These are phyloP conservation scores for Copsychus sechellarum DNA, from an alignment of 2,113 vertebrate genomes.

Conservation along the genomic window DNA sequence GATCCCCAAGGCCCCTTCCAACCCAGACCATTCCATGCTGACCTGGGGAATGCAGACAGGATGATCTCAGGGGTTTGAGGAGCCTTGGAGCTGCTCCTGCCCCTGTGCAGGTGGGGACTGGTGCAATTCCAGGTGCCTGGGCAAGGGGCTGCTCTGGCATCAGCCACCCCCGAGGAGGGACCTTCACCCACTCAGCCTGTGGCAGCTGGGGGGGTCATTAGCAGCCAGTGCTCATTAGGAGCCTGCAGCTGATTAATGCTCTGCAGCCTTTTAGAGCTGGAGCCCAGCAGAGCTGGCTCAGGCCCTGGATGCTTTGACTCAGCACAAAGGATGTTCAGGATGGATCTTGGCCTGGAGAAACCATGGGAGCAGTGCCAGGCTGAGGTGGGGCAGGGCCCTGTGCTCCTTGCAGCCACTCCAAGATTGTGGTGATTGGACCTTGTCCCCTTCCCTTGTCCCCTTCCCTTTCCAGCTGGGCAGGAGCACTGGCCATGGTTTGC, in stretches of 20 bases:
- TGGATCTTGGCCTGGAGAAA: not conserved
- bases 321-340: not conserved
- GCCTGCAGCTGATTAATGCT: not conserved
- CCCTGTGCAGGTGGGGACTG: not conserved
- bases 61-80: not conserved
- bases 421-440: rapidly evolving
- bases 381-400: rapidly evolving
- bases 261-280: not conserved
- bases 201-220: not conserved
- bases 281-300: not conserved
- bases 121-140: not conserved
- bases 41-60: not conserved
- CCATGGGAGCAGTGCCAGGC: not conserved
- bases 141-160: not conserved
- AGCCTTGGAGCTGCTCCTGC: not conserved
- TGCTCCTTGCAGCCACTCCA: not conserved
- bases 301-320: not conserved
- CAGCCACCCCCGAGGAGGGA: not conserved
- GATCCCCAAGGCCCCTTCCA: not conserved
- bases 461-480: not conserved
- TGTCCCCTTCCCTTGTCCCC: not conserved
- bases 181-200: not conserved
- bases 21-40: not conserved
- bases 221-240: not conserved
- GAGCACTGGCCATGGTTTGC: not conserved